These are phyloP conservation scores for Crypturellus tataupa DNA, from an alignment of 2,797 vertebrate species.

Conservation along the genomic window DNA sequence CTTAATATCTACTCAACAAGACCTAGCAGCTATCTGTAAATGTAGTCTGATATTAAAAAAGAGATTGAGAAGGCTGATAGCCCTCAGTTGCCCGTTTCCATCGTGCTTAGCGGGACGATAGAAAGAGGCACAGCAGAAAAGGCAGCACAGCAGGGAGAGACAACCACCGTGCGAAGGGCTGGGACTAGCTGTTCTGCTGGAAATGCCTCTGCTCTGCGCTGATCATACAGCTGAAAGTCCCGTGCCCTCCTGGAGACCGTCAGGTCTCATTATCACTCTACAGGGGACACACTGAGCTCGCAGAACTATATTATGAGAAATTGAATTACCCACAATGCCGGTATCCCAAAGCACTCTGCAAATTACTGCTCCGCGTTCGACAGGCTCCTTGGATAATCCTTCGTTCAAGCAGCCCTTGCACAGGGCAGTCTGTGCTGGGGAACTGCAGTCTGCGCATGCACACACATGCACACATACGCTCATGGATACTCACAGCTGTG, in stretches of 20 bases:
- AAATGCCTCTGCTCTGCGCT: neutral
- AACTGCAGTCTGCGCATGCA: neutral
- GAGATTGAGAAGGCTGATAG: conserved; percentile 43
- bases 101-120: neutral
- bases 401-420: neutral
- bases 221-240: neutral
- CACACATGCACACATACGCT: neutral
- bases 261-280: neutral
- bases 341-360: neutral
- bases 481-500: neutral
- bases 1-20: neutral
- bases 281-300: neutral
- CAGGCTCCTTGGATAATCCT: neutral
- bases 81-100: neutral
- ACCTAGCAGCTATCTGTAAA: conserved; percentile 14
- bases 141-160: neutral
- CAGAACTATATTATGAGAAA: neutral
- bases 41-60: conserved; percentile 29
- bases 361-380: neutral
- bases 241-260: fast-evolving
- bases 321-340: neutral
- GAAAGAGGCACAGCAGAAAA: neutral
- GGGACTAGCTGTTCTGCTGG: neutral
- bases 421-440: neutral
- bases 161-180: neutral